These are phyloP conservation scores for Pachyseris speciosa DNA, from an alignment of 64 coral and sea anemone genomes.

Conservation along the genomic window DNA sequence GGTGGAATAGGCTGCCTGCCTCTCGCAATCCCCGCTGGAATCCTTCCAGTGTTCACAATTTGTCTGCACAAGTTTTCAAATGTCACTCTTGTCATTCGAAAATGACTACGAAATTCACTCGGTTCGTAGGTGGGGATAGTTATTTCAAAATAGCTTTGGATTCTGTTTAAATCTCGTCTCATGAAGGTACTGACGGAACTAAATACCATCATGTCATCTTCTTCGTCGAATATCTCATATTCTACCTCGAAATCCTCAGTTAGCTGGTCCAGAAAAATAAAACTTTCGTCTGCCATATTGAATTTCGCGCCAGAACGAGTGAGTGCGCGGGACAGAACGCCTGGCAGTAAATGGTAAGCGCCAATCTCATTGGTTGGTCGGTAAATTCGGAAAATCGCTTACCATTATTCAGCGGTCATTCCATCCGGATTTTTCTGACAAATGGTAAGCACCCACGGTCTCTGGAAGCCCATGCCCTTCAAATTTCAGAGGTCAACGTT, in stretches of 20 bases:
- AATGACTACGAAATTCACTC: too few relatives aligned
- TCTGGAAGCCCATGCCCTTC: too few relatives aligned
- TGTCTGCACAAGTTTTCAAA: conserved; percentile 53
- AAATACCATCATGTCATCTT: conserved; percentile 26
- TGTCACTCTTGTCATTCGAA: not conserved
- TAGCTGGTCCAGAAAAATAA: too few relatives aligned
- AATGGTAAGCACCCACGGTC: conserved; percentile 46
- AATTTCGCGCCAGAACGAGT: not conserved
- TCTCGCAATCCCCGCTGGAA: not conserved
- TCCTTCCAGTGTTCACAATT: conserved; percentile 50
- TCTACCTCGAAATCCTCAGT: not conserved
- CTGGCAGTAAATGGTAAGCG: not conserved
- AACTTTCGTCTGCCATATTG: too few relatives aligned
- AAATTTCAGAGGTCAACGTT: too few relatives aligned
- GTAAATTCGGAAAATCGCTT: not conserved
- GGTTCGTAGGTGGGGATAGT: conserved; percentile 15
- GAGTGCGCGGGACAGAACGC: not conserved
- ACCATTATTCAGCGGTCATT: not conserved
- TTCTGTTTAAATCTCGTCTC: conserved; percentile 40
- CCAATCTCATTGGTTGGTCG: not conserved
- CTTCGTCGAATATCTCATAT: not conserved
- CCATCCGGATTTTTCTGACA: not conserved
- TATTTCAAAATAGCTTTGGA: not conserved
- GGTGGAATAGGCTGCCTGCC: conserved; percentile 30
- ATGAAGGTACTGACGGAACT: conserved; percentile 1